A percentile compares a stretch with the other conserved stretches of the same genome.
Evolutionary conservation across 2,888 invertebrate species (phyloP).

Genomic region (Hofmannophila pseudospretella): DNA sequence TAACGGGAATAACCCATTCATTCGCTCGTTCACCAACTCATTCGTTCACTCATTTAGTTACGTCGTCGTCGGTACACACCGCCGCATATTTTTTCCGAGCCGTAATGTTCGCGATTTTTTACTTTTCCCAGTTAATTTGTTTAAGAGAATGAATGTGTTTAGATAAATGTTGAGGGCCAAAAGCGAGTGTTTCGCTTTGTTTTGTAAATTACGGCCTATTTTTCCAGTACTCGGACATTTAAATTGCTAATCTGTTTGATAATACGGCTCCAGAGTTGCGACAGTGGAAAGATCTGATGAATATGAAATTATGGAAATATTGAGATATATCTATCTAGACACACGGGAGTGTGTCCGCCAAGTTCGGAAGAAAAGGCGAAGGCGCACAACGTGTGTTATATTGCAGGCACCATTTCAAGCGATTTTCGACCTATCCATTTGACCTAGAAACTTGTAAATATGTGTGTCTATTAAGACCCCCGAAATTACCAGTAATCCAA

Average conservation of each 20-base stretch:
- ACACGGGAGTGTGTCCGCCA: too few species aligned
- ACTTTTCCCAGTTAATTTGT: slow-evolving; percentile 42
- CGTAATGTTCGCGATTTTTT: slow-evolving; percentile 30
- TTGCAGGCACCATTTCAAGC: too few species aligned
- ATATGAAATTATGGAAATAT: not conserved
- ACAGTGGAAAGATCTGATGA: not conserved
- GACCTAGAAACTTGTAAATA: too few species aligned
- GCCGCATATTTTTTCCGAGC: slow-evolving; percentile 19
- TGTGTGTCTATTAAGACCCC: too few species aligned
- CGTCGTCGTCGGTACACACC: slow-evolving; percentile 37
- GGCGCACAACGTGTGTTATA: too few species aligned
- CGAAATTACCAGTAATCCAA: too few species aligned
- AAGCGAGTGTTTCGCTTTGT: slow-evolving; percentile 34
- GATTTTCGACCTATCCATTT: too few species aligned
- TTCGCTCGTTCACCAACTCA: slow-evolving; percentile 27
- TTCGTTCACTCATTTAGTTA: slow-evolving; percentile 47
- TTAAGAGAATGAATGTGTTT: slow-evolving; percentile 48
- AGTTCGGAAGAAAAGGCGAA: too few species aligned
- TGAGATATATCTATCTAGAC: too few species aligned
- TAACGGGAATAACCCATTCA: slow-evolving; percentile 14
- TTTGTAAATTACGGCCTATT: slow-evolving; percentile 22
- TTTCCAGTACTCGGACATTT: not conserved
- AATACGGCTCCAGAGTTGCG: not conserved
- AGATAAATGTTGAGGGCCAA: slow-evolving; percentile 28
- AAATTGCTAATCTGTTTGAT: slow-evolving; percentile 5